Conservation (phyloP, 2,888 invertebrate genomes). For the Himalopsyche kuldschensis region DNA sequence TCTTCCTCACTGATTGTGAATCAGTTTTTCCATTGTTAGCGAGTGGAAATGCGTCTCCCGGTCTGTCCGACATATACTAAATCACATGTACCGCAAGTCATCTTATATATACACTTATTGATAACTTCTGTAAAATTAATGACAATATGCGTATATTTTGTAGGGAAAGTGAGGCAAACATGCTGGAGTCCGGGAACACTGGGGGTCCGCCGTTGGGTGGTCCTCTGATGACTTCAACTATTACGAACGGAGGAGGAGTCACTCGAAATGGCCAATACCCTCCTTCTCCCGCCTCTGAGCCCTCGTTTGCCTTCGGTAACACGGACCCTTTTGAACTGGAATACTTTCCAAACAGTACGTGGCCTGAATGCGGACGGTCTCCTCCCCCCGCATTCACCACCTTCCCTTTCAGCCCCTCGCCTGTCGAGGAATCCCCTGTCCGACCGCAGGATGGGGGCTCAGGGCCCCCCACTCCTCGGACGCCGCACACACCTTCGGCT, state of each 20-base stretch:
- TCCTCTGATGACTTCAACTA: slow-evolving; percentile 71
- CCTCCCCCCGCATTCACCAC: slow-evolving; percentile 53
- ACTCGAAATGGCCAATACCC: slow-evolving; percentile 52
- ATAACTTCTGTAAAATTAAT: not conserved
- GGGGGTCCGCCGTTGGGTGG: slow-evolving; percentile 61
- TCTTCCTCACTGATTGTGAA: no score
- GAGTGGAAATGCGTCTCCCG: no score
- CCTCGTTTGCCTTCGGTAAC: slow-evolving; percentile 47
- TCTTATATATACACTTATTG: not conserved
- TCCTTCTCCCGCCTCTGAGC: slow-evolving; percentile 54
- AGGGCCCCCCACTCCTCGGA: slow-evolving; percentile 45
- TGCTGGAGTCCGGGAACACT: slow-evolving; percentile 47
- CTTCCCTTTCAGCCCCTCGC: slow-evolving; percentile 67
- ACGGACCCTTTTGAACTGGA: slow-evolving; percentile 70
- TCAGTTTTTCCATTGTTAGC: no score
- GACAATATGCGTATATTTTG: slow-evolving; percentile 4
- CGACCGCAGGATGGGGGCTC: slow-evolving; percentile 42
- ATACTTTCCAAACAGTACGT: slow-evolving; percentile 66
- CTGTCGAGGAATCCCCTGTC: slow-evolving; percentile 54
- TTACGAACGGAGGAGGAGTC: slow-evolving; percentile 66
- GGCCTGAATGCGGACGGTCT: slow-evolving; percentile 48
- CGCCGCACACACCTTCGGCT: slow-evolving; percentile 46
- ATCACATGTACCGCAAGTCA: no score
- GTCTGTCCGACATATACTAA: no score
- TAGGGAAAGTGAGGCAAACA: slow-evolving; percentile 46